phyloP scores from a whole-genome alignment of 2,113 vertebrate species.

The Varanus komodoensis region DNA sequence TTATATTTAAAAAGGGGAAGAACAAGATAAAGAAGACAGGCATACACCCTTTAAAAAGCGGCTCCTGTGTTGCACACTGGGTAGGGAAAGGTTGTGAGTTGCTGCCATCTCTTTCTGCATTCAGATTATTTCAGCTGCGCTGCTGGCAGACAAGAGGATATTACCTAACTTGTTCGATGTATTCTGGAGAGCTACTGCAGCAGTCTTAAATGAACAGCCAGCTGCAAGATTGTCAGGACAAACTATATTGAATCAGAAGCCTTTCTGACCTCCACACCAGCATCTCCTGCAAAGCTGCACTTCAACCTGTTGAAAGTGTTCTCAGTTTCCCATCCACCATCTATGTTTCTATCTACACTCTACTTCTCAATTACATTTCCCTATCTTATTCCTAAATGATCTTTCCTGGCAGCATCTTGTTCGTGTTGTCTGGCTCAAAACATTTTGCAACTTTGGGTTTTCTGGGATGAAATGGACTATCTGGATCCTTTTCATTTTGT shows the following conservation, averaged over 20 bases:
- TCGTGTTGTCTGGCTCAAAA: background rate
- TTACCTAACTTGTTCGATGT: background rate
- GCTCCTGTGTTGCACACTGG: background rate
- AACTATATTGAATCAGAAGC: background rate
- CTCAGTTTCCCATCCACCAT: background rate
- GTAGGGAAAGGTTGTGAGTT: background rate
- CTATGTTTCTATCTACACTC: background rate
- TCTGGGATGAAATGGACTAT: too few relatives aligned
- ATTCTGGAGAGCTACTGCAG: background rate
- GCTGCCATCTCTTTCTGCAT: background rate
- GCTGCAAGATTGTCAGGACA: background rate
- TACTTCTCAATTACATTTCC: background rate
- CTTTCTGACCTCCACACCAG: background rate
- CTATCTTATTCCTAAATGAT: background rate
- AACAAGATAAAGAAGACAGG: background rate
- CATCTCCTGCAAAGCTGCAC: background rate
- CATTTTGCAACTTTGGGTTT: background rate
- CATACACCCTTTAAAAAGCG: background rate
- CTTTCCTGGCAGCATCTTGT: background rate
- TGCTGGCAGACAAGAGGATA: background rate
- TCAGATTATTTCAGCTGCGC: background rate
- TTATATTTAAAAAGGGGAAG: background rate
- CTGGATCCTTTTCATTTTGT: too few relatives aligned
- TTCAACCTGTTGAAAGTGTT: background rate
- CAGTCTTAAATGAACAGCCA: background rate